phyloP scores from a whole-genome alignment of 64 coral and sea anemone species.

The Montipora capricornis region DNA sequence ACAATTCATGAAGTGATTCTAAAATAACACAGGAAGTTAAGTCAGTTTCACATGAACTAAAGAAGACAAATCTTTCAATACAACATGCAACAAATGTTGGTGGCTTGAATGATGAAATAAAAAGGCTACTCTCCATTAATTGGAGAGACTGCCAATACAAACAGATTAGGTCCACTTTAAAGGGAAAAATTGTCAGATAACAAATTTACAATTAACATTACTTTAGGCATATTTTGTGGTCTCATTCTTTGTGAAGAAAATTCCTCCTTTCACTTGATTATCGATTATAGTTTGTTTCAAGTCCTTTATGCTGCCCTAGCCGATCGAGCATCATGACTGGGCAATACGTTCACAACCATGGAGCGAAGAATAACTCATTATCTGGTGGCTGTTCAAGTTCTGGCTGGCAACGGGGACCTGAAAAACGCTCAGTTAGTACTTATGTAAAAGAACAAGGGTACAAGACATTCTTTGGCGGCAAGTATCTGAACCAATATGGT shows the following conservation, averaged over 20 bases:
- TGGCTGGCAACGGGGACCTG: conserved; percentile 81
- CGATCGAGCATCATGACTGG: conserved; percentile 93
- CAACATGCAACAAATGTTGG: too few relatives aligned
- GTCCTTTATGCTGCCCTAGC: conserved; percentile 88
- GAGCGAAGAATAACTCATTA: conserved; percentile 82
- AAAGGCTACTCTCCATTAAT: too few relatives aligned
- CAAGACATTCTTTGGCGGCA: conserved; percentile 83
- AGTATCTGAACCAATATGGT: conserved; percentile 90
- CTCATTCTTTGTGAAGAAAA: not conserved
- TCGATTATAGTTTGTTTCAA: conserved; percentile 75
- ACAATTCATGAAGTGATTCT: too few relatives aligned
- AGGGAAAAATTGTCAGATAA: too few relatives aligned
- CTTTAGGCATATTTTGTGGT: not conserved
- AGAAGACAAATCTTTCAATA: too few relatives aligned
- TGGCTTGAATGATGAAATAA: too few relatives aligned
- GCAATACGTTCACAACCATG: conserved; percentile 84
- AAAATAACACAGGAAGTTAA: too few relatives aligned
- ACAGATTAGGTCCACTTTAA: too few relatives aligned
- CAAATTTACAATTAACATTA: too few relatives aligned
- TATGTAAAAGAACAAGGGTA: conserved; percentile 71
- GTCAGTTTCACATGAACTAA: too few relatives aligned
- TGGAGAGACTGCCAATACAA: too few relatives aligned
- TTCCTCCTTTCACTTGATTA: too few relatives aligned
- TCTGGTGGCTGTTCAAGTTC: conserved; percentile 78
- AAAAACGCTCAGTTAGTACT: conserved; percentile 76